Conservation (phyloP, 1,140 invertebrate genomes). For the Oreohelix idahoensis region DNA sequence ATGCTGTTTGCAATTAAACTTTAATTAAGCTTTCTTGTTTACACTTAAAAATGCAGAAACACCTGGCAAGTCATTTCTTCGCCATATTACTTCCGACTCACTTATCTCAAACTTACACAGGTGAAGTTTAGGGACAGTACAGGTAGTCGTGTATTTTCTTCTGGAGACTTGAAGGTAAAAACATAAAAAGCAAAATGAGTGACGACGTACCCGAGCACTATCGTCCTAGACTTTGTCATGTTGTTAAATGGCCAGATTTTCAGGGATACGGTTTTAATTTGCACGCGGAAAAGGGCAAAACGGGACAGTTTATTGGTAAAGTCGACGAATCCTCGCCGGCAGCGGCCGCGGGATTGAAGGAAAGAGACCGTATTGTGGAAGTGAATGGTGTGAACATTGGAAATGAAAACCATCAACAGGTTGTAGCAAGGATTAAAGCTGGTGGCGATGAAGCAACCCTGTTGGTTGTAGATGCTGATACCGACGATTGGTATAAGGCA, state of each 20-base stretch:
- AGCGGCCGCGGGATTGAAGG: slow-evolving; percentile 87
- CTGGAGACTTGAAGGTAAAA: no score
- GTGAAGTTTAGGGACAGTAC: neutral
- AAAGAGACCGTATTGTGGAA: slow-evolving; percentile 91
- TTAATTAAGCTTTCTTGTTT: no score
- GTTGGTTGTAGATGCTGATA: slow-evolving; percentile 87
- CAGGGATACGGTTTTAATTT: slow-evolving; percentile 99
- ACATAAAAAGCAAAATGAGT: slow-evolving; percentile 17
- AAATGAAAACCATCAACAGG: slow-evolving; percentile 94
- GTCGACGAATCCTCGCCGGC: slow-evolving; percentile 95
- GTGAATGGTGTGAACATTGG: slow-evolving; percentile 81
- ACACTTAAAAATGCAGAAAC: neutral
- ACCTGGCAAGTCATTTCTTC: neutral
- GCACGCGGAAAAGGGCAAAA: slow-evolving; percentile 95
- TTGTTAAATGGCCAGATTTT: slow-evolving; percentile 88
- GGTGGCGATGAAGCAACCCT: slow-evolving; percentile 89
- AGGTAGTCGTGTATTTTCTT: neutral
- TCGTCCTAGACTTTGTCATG: slow-evolving; percentile 66
- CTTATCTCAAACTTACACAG: neutral
- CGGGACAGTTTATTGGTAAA: slow-evolving; percentile 97
- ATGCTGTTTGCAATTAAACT: no score
- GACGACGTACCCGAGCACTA: slow-evolving; percentile 26
- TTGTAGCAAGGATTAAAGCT: slow-evolving; percentile 79
- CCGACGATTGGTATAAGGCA: slow-evolving; percentile 84
- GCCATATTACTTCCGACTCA: neutral